These are phyloP conservation scores for Acestrorhynchus altus DNA, from an alignment of 2,797 vertebrate genomes.

Conservation along the genomic window DNA sequence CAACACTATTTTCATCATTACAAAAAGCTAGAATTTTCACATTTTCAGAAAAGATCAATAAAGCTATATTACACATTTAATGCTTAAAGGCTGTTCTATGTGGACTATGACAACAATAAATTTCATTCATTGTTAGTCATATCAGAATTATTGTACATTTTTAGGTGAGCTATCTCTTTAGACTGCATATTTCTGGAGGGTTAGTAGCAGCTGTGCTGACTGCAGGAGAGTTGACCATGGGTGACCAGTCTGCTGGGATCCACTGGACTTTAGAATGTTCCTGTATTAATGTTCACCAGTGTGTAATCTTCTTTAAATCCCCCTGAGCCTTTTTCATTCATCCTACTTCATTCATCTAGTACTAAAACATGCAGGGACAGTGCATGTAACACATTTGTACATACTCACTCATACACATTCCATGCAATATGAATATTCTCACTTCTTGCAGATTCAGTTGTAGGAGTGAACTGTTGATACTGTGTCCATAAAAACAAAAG, in stretches of 20 bases:
- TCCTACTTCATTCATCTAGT: slow-evolving; percentile 36
- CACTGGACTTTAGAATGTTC: slow-evolving; percentile 15
- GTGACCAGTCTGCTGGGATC: slow-evolving; percentile 23
- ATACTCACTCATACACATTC: no score
- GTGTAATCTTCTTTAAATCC: slow-evolving; percentile 35
- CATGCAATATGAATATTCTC: no score
- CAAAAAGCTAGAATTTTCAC: no score
- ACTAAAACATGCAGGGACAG: neutral
- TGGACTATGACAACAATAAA: neutral
- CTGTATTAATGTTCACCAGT: slow-evolving; percentile 27
- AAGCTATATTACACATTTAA: neutral
- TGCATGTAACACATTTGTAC: no score
- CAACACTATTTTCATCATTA: neutral
- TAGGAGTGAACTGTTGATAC: no score
- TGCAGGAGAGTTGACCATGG: neutral
- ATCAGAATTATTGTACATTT: no score
- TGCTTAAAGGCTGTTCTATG: neutral
- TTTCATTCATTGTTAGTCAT: neutral
- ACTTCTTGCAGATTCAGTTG: no score
- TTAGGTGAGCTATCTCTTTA: neutral
- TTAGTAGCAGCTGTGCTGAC: neutral
- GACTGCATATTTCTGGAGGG: neutral
- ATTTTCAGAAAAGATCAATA: neutral
- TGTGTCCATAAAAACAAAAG: no score
- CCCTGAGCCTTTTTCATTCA: slow-evolving; percentile 27